phyloP scores from a whole-genome alignment of 2,113 vertebrate species.

The Brachionichthys hirsutus region DNA sequence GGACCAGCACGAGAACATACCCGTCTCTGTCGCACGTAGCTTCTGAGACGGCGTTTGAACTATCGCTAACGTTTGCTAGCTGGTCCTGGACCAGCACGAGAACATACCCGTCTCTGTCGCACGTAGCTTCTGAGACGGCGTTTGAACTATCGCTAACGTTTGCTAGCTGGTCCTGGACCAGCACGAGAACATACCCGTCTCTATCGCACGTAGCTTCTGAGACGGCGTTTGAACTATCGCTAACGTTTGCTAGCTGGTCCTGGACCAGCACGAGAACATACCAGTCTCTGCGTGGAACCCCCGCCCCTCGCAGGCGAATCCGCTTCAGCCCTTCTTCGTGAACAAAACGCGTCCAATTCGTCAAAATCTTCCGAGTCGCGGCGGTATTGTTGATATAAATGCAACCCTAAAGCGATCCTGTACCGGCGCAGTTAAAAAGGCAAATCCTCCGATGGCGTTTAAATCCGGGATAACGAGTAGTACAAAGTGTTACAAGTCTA shows the following conservation, averaged over 20 bases:
- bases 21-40: rapidly evolving
- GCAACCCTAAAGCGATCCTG: not conserved
- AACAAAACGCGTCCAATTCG: constrained; percentile 24
- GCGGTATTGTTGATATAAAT: not conserved
- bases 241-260: not conserved
- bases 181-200: too few species aligned
- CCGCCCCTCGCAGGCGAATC: constrained; percentile 18
- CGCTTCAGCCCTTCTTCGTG: constrained; percentile 36
- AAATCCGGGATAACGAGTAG: constrained; percentile 40
- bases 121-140: not conserved
- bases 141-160: not conserved
- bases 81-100: not conserved
- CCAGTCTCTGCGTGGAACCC: constrained; percentile 42
- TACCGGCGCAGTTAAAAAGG: not conserved
- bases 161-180: not conserved
- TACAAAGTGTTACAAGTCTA: constrained; percentile 32
- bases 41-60: not conserved
- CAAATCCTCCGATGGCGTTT: not conserved
- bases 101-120: too few species aligned
- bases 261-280: constrained; percentile 21
- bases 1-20: not conserved
- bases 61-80: not conserved
- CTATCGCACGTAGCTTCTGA: not conserved
- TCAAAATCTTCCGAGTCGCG: constrained; percentile 18
- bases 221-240: too few species aligned